Conservation (phyloP, 2,113 vertebrate genomes). For the Datnioides undecimradiatus region DNA sequence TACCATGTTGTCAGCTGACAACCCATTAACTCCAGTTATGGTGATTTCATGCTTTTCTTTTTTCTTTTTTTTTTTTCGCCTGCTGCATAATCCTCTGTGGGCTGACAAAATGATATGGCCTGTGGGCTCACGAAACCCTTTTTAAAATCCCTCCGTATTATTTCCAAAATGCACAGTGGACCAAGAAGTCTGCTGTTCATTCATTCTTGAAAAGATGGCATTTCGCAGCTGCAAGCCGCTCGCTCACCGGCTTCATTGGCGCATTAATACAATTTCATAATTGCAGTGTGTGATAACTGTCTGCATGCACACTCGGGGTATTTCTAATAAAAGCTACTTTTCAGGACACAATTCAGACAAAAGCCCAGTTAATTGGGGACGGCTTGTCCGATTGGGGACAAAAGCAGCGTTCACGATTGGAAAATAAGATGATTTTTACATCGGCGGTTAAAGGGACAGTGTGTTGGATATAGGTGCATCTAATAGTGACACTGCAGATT, state of each 20-base stretch:
- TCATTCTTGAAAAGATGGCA: constrained; percentile 18
- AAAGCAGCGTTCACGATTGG: too few relatives aligned
- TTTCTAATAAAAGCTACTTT: too few relatives aligned
- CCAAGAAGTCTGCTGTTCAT: constrained; percentile 1
- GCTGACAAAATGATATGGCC: constrained; percentile 23
- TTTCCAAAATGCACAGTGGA: constrained; percentile 20
- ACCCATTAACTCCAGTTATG: constrained; percentile 52
- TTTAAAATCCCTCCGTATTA: constrained; percentile 21
- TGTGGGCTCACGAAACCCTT: constrained; percentile 37
- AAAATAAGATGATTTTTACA: too few relatives aligned
- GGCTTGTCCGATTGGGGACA: too few relatives aligned
- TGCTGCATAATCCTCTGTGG: constrained; percentile 44
- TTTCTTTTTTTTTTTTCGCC: background rate
- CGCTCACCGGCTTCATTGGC: constrained; percentile 1
- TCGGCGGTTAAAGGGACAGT: too few relatives aligned
- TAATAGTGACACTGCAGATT: too few relatives aligned
- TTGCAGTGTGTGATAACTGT: background rate
- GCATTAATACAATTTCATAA: background rate
- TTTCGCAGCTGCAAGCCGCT: background rate
- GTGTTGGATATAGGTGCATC: too few relatives aligned
- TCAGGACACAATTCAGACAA: too few relatives aligned
- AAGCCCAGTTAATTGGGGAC: too few relatives aligned
- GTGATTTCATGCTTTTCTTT: background rate
- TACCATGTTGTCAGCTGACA: constrained; percentile 49
- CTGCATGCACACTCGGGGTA: too few relatives aligned